Evolutionary conservation across 2,113 vertebrate genomes (phyloP), one percentile per base, ranked within the genome.

Genomic region (Stegostoma tigrinum): DNA sequence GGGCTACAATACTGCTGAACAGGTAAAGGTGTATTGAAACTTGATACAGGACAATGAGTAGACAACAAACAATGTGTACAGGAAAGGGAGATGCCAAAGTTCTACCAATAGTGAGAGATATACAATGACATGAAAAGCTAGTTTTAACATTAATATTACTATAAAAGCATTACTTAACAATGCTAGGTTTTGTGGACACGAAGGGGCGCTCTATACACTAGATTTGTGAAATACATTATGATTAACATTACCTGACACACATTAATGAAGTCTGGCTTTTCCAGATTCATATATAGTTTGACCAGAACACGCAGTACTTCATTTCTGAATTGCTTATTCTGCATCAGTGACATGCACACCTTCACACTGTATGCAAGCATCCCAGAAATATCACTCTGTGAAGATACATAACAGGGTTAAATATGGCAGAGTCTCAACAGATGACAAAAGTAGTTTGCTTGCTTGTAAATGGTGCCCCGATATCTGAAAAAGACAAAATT

Each of bases 311-410:
- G 97, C 95, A 99, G 97, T 19, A 99, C 99, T 96, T 99, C 98
- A 90, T 99, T 99, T 96, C 99, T 98, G 96, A 99, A 99, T 96
- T 99, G 99, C 96, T 99, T 99, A 97, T 99, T 99, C 97, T 99
- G 99, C 99, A 99, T 99, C 96, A 99, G 97, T 96, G 99, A 99
- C 99, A 99, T 99, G 97, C 99, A 99, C 83, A 99, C 98, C 97
- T 99, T 99, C 96, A 99, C 97, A 97, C 99, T 99, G 97, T 99
- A 99, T n/a, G 99, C 99, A 83, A 99, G 97, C 97, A 99, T 98
- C 89, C 99, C 99, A 95, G 98, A 98, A 96, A 99, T 98, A 97
- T 99, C 99, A 17, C 97, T 99, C 99, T 99, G 97, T 80, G 85
- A 97, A 96, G 21, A 96, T 42, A 96, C 96, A 48, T 48, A 91